Conservation (phyloP, 2,888 invertebrate species). For the Spialia ferax region DNA sequence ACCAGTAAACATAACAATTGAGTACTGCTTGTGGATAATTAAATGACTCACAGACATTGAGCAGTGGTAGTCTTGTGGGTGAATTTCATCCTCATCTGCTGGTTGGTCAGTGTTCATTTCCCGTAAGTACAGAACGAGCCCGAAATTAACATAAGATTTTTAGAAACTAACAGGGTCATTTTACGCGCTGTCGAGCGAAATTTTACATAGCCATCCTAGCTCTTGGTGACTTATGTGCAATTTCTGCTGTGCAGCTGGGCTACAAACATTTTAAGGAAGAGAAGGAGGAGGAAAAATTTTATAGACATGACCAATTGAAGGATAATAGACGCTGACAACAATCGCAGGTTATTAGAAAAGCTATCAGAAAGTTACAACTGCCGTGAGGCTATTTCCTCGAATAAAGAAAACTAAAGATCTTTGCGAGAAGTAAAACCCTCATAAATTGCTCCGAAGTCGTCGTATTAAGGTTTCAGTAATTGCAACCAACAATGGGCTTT, state of each 20-base stretch:
- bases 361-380: neutral
- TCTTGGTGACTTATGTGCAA: no score
- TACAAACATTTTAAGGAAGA: no score
- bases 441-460: slow-evolving; percentile 62
- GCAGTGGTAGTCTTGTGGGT: neutral
- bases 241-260: no score
- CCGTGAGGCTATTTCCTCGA: slow-evolving; percentile 1
- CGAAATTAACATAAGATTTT: no score
- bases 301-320: neutral
- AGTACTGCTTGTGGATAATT: neutral
- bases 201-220: no score
- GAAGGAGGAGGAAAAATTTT: no score
- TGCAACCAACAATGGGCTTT: slow-evolving; percentile 61
- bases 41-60: neutral
- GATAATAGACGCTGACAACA: neutral
- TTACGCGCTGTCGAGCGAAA: no score
- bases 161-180: no score
- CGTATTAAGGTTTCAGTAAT: slow-evolving; percentile 64
- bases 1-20: slow-evolving; percentile 1
- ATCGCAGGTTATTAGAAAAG: neutral
- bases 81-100: no score
- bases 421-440: slow-evolving; percentile 51
- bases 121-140: no score
- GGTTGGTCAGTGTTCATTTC: no score
- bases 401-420: slow-evolving; percentile 33